Evolutionary conservation across 1,140 invertebrate genomes (phyloP).

Genomic region (Musca domestica): DNA sequence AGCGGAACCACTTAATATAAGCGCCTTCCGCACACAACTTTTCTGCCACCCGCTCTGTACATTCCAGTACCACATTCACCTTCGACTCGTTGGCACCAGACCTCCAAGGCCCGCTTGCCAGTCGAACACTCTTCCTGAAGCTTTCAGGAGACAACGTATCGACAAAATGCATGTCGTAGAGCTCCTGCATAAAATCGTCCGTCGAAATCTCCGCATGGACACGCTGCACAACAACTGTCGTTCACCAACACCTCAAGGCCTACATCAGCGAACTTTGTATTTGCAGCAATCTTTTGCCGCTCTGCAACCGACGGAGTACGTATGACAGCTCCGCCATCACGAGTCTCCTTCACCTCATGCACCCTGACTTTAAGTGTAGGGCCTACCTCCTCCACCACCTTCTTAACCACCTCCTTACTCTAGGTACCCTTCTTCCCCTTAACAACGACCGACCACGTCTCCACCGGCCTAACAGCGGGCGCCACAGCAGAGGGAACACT

Average conservation of each 20-base stretch:
- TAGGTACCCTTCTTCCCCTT: neutral
- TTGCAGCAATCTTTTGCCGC: neutral
- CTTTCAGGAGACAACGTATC: neutral
- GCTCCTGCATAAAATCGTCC: neutral
- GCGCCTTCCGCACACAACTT: too few relatives aligned
- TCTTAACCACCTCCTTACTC: constrained; percentile 6
- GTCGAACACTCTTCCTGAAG: neutral
- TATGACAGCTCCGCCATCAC: constrained; percentile 21
- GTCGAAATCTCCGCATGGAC: neutral
- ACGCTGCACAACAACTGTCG: too few relatives aligned
- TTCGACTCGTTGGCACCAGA: too few relatives aligned
- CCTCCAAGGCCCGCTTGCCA: neutral
- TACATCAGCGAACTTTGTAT: neutral
- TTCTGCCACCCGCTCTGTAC: neutral
- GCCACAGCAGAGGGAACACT: too few relatives aligned
- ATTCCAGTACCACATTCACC: neutral
- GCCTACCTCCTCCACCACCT: constrained; percentile 18
- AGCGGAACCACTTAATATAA: neutral
- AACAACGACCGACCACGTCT: neutral
- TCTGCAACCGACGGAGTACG: constrained; percentile 10
- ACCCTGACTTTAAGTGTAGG: constrained; percentile 17
- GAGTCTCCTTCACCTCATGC: constrained; percentile 16
- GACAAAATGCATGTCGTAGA: neutral
- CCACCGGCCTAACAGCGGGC: too few relatives aligned
- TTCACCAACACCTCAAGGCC: constrained; percentile 1